A percentile compares a stretch with the other conserved stretches of the same genome.
These are phyloP conservation scores for Pogoniulus pusillus DNA, from an alignment of 2,797 vertebrate genomes.

Conservation along the genomic window DNA sequence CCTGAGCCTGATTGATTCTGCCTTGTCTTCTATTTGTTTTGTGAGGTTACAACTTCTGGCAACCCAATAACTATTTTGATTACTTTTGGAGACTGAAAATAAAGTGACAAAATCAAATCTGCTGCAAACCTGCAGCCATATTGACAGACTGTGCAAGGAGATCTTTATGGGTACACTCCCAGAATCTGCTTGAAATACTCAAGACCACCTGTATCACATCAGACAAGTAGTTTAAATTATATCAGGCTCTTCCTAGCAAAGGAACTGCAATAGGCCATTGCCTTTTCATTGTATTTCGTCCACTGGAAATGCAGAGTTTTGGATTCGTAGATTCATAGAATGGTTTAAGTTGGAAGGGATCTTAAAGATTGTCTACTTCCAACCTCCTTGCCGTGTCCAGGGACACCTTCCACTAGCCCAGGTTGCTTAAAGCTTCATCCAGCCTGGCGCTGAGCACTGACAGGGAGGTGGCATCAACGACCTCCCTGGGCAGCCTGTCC, in stretches of 20 bases:
- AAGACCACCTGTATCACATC: background rate
- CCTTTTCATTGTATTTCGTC: background rate
- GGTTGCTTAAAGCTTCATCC: too few species aligned
- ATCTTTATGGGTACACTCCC: background rate
- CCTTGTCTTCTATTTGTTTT: constrained; percentile 5
- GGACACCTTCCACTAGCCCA: too few species aligned
- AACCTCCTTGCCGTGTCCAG: too few species aligned
- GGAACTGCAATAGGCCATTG: background rate
- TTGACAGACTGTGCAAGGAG: background rate
- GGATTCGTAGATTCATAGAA: too few species aligned
- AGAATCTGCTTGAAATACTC: constrained; percentile 6
- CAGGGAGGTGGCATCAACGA: too few species aligned
- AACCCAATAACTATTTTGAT: constrained; percentile 19
- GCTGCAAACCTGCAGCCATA: background rate
- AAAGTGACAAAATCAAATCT: constrained; percentile 24
- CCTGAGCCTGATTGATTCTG: background rate
- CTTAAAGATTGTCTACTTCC: too few species aligned
- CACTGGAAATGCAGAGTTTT: background rate
- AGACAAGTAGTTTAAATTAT: background rate
- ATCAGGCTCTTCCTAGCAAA: background rate
- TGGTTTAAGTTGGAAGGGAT: too few species aligned
- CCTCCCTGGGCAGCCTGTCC: too few species aligned
- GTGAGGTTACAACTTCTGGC: constrained; percentile 10
- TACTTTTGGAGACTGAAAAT: constrained; percentile 40
- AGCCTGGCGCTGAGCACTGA: too few species aligned